Evolutionary conservation across 2,113 vertebrate genomes (phyloP), one percentile per base, ranked within the genome.

Genomic region (Gymnocephalus cernua): DNA sequence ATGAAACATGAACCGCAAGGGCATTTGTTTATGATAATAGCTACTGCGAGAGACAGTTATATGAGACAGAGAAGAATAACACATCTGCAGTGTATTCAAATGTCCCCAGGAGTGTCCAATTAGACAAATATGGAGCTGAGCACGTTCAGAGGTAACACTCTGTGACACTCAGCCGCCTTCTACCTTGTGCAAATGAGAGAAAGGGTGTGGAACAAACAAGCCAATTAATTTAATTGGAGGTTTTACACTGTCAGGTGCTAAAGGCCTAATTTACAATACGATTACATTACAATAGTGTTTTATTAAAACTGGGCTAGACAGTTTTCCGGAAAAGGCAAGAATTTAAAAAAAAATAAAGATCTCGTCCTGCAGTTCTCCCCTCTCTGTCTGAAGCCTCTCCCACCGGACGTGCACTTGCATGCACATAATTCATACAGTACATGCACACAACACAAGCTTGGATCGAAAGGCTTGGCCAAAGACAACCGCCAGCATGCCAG

Each of bases 141-240:
- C 84, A 84, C n/a, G 32, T 86, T 85, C 68, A 77, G 82, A 84
- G 83, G 76, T 57, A 86, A 72, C 74, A 62, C 32, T 47, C 12
- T 38, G 74, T 68, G 77, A 89, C 80, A 79, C 76, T 2, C 56
- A 47, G 76, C n/a, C 83, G 61, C 84, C 79, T 72, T 35, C 44
- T n/a, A 25, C 80, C 69, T 56, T 5, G 54, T 59, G 71, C 63
- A 85, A 76, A 88, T 16, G 29, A 21, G 76, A 51, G 38, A n/a
- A 61, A 86, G 85, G 82, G 85, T 84, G 85, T 50, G 80, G 83
- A 80, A 83, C 80, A 78, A 87, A 86, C 85, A 85, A 41, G 77
- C 70, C 77, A 89, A 85, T 89, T 86, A 74, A 69, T 83, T 77
- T 91, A 90, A 90, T 89, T 92, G 89, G 85, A 25, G 80, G 66